Evolutionary conservation across 2,797 vertebrate species (phyloP), one percentile per base, ranked within the genome.

Genomic region (Phrynocephalus vlangalii): DNA sequence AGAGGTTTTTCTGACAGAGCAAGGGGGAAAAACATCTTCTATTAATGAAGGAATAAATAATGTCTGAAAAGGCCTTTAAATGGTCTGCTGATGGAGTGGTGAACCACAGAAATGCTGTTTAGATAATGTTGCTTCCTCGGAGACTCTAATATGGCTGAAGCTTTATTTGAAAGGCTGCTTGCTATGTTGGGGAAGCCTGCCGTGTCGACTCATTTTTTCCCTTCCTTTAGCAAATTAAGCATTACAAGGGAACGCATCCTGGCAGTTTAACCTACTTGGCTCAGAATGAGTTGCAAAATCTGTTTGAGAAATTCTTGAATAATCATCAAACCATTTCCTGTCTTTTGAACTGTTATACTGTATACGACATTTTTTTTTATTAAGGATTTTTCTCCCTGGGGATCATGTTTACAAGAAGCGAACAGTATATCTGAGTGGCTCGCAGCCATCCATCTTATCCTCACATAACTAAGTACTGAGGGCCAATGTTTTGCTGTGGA

Each of bases 241-340:
- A 72, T 48, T 84, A 50, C 22, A 16, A 48, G 67, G 52, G 38
- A 44, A 79, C 79, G 56, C 38, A 30, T 79, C 4, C 67, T 66
- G 50, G 63, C 67, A 88, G 38, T 79, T 79, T 88, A 84, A 84
- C 76, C 67, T 66, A 79, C 52, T 79, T 88, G 68, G 82, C 67
- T 79, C 28, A 24, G 22, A 28, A 63, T 63, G 30, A 79, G 26
- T 88, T 67, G 44, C 60, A 76, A 82, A 82, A 82, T 75, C 56
- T n/a, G 38, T 75, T 73, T 88, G 79, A 79, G 83, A 88, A 33
- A 50, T 72, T 79, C 33, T 72, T 72, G 75, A 79, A 66, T 84
- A 84, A 84, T 67, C 75, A 88, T 73, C 44, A 63, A 72, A 63
- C 56, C 70, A 79, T 79, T 86, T 86, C 77, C 77, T 86, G 77